A percentile compares a stretch with the other conserved stretches of the same genome.
Conservation (phyloP, 2,113 vertebrate genomes). For the Mugil cephalus region DNA sequence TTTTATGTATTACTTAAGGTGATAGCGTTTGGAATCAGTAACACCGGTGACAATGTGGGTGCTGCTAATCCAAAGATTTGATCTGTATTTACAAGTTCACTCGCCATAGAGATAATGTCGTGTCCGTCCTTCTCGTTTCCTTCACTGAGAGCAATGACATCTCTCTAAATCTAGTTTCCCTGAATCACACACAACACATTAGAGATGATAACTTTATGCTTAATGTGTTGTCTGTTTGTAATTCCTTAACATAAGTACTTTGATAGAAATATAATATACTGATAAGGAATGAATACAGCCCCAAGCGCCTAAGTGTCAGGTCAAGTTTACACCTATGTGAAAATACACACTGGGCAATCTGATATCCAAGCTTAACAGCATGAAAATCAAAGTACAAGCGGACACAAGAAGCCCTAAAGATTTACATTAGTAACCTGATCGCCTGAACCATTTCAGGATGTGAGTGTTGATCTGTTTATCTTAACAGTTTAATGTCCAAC, state of each 20-base stretch:
- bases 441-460: slow-evolving; percentile 5
- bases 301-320: not conserved
- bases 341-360: slow-evolving; percentile 5
- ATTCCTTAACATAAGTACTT: slow-evolving; percentile 12
- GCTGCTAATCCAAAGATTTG: not conserved
- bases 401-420: slow-evolving; percentile 8
- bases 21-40: not conserved
- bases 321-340: slow-evolving; percentile 7
- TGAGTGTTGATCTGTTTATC: not conserved
- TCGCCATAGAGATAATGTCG: not conserved
- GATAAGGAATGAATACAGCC: slow-evolving; percentile 23
- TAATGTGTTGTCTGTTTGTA: slow-evolving; percentile 14
- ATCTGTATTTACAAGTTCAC: not conserved
- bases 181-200: not conserved
- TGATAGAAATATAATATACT: slow-evolving; percentile 39
- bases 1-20: not conserved
- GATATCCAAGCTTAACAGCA: slow-evolving; percentile 31
- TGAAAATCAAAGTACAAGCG: slow-evolving; percentile 27
- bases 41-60: too few relatives aligned
- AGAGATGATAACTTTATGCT: slow-evolving; percentile 19
- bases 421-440: slow-evolving; percentile 23
- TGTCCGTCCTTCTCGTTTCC: slow-evolving; percentile 6
- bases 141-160: not conserved
- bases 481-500: too few relatives aligned
- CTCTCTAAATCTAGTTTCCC: slow-evolving; percentile 1